A percentile compares a stretch with the other conserved stretches of the same genome.
phyloP scores from a whole-genome alignment of 2,113 vertebrate species.

The Alligator sinensis region DNA sequence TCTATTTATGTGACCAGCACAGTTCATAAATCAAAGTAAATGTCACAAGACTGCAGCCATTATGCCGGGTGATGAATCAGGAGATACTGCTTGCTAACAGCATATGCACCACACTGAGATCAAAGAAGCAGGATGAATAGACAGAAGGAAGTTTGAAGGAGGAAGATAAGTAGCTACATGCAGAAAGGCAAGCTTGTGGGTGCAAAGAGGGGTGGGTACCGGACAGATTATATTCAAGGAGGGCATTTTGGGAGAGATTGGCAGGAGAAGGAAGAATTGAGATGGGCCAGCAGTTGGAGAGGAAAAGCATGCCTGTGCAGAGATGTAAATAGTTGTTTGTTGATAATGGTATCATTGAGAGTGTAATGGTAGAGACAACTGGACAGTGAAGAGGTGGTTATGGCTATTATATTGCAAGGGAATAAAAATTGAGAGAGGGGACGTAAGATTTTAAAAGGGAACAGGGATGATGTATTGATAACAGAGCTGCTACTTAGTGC shows the following conservation, averaged over 20 bases:
- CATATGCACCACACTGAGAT: neutral
- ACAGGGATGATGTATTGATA: fast-evolving
- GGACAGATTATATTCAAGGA: neutral
- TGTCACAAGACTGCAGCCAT: neutral
- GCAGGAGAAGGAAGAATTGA: neutral
- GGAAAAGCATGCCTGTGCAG: neutral
- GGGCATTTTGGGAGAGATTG: neutral
- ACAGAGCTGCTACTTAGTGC: neutral
- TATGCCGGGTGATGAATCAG: fast-evolving
- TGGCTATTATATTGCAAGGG: neutral
- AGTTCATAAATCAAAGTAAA: neutral
- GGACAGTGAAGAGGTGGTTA: neutral
- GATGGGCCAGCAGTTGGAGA: neutral
- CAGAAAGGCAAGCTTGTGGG: neutral
- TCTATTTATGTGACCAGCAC: neutral
- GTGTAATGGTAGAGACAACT: neutral
- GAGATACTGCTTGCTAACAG: fast-evolving
- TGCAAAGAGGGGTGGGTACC: neutral
- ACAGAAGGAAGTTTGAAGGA: too few species aligned
- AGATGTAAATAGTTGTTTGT: fast-evolving
- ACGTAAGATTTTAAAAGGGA: neutral
- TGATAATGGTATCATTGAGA: neutral
- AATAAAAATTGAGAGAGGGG: neutral
- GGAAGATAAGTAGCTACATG: too few species aligned
- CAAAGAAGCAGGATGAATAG: neutral